Base-by-base conservation (phyloP, 2,113 vertebrate species). In the Gracilinanus agilis region DNA sequence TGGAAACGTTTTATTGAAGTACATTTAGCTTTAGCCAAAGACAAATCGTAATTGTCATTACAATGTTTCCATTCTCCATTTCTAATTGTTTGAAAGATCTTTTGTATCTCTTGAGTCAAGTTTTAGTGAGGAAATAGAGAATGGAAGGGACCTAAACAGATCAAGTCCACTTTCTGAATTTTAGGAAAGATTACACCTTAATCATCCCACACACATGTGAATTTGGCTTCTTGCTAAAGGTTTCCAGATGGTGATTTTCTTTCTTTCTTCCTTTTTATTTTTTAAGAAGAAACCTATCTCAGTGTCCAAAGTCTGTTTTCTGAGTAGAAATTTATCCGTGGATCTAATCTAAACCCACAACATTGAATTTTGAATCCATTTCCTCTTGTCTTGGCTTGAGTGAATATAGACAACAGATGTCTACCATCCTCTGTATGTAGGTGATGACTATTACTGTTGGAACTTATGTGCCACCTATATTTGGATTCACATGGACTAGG, bases 321-420 rank as follows among this genome's bases (percentile, higher is more conserved):
- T 95, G 95, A 93, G 96, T 94, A 95, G 96, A 94, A 93, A 95
- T 90, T 34, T 53, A 92, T 94, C 90, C 56, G 89, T 44, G 91
- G 90, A 96, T 95, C 93, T 94, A 95, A 96, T 95, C 94, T 95
- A 90, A 95, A 96, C 56, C 75, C 91, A 92, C 91, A 93, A 90
- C 34, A 94, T 56, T 92, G 55, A 56, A 94, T 96, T 97, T 94
- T 95, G 67, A 89, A 96, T 97, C 92, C 95, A 96, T 92, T 96
- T 92, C 54, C 95, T 88, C 94, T 97, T 96, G 95, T 96, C 95
- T 95, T 98, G 97, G 94, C 96, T 96, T 90, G 90, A 96, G 90
- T 90, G 90, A 94, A 94, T 88, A 95, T 83, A 95, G 95, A 95
- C 90, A 97, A 97, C 96, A 97, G 96, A 97, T 97, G 96, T 93